A percentile compares a stretch with the other conserved stretches of the same genome.
Evolutionary conservation across 2,113 vertebrate species (phyloP).

Genomic region (Pteronura brasiliensis): DNA sequence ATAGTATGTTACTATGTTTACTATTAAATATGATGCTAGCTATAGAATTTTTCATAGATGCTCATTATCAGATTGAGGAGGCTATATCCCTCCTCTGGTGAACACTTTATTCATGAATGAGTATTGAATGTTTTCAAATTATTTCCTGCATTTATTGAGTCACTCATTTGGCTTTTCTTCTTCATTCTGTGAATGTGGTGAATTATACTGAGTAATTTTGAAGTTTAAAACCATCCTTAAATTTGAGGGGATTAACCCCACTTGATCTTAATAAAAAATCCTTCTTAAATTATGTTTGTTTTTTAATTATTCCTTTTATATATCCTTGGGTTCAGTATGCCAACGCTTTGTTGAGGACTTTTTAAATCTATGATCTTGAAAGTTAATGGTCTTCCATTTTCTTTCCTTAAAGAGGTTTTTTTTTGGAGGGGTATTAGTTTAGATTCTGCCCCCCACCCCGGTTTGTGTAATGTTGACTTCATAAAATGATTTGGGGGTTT

Average conservation of each 20-base stretch:
- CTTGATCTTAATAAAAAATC: not conserved
- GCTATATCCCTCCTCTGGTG: not conserved
- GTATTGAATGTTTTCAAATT: not conserved
- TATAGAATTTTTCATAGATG: not conserved
- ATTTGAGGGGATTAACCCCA: not conserved
- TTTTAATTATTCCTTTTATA: not conserved
- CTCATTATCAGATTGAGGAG: not conserved
- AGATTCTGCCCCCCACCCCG: not conserved
- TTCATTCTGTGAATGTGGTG: not conserved
- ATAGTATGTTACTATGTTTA: no score
- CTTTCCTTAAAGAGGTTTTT: not conserved
- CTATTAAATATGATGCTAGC: not conserved
- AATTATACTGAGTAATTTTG: not conserved
- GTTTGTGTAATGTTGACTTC: not conserved
- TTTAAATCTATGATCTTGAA: not conserved
- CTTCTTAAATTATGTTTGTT: not conserved
- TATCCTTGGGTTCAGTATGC: not conserved
- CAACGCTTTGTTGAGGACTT: not conserved
- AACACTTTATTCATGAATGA: not conserved
- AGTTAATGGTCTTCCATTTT: not conserved
- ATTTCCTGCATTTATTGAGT: not conserved
- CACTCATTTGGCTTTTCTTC: not conserved
- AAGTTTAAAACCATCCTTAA: not conserved
- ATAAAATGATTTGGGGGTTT: not conserved
- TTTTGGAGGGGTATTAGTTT: not conserved